A percentile compares a stretch with the other conserved stretches of the same genome.
These are phyloP conservation scores for Montifringilla adamsi DNA, from an alignment of 2,113 vertebrate species.

Conservation along the genomic window DNA sequence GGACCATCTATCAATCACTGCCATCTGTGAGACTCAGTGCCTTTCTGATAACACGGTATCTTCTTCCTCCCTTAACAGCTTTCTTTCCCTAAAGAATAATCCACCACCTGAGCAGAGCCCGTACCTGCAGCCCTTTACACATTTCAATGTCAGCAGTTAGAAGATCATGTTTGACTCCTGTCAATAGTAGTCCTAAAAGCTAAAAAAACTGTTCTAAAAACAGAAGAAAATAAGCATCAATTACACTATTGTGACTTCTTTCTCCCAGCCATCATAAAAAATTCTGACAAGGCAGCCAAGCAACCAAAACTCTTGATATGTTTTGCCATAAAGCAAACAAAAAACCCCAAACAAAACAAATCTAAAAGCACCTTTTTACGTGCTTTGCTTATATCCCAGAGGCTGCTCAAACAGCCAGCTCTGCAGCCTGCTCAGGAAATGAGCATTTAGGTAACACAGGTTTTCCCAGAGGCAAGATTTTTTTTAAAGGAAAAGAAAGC, in stretches of 20 bases:
- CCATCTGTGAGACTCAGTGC: neutral
- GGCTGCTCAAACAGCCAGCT: neutral
- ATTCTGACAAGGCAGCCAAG: neutral
- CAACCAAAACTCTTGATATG: neutral
- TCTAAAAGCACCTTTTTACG: conserved; percentile 34
- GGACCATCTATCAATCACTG: neutral
- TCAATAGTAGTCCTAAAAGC: neutral
- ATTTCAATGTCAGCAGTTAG: neutral
- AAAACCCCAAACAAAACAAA: neutral
- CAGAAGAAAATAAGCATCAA: neutral
- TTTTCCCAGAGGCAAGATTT: conserved; percentile 35
- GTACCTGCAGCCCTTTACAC: neutral
- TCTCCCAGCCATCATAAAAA: neutral
- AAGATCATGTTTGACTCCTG: neutral
- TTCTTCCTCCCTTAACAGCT: neutral
- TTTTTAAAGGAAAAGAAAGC: conserved; percentile 37
- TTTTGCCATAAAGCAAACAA: conserved; percentile 34
- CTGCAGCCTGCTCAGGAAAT: conserved; percentile 6
- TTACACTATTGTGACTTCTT: neutral
- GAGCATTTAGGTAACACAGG: conserved; percentile 18
- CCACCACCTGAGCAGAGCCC: neutral
- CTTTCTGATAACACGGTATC: neutral
- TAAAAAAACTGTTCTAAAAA: neutral
- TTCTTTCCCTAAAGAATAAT: neutral
- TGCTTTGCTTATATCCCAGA: neutral